Base-by-base conservation (phyloP, 2,797 vertebrate genomes). In the Alcedo atthis region DNA sequence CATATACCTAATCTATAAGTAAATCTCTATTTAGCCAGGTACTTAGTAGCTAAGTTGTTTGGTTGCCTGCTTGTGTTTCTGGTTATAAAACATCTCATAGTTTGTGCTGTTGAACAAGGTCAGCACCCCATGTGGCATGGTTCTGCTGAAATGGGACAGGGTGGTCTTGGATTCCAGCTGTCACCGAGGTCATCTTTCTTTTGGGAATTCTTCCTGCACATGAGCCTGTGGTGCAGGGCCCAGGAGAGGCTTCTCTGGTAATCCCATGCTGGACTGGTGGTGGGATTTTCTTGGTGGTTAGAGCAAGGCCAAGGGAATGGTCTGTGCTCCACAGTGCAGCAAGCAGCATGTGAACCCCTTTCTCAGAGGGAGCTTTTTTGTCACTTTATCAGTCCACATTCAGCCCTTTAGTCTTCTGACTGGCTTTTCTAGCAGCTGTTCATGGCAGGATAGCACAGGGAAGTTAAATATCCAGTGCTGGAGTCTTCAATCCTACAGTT, bases 321-420 rank as follows among this genome's bases (percentile, higher is more conserved):
- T 30, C 75, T 69, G 40, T 43, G 20, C 10, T 80, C 45, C 10
- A 3, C 26, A 32, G n/a, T 0, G 0, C 32, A 68, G 63, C 30
- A 61, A 77, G 32, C 21, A 40, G 46, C 0, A 1, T 37, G 12
- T 0, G 3, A 76, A 32, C 48, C 12, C 7, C 3, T 1, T 5
- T 48, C 48, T 42, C 32, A 63, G 51, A 53, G 32, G n/a, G 6
- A 21, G 68, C 6, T 21, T 3, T 4, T 86, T 48, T 40, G 15
- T 5, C 3, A 9, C 25, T 82, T 66, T 5, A 3, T 61, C 33
- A 51, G 30, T 37, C 57, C 8, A 1, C 37, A 19, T 82, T 76
- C 37, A 82, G 25, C 25, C 28, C 11, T 40, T 13, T 32, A 21
- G 55, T 48, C 57, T 66, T 10, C 37, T 57, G 55, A 2, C 12